These are phyloP conservation scores for Pterocles burchelli DNA, from an alignment of 2,113 vertebrate genomes.

Conservation along the genomic window DNA sequence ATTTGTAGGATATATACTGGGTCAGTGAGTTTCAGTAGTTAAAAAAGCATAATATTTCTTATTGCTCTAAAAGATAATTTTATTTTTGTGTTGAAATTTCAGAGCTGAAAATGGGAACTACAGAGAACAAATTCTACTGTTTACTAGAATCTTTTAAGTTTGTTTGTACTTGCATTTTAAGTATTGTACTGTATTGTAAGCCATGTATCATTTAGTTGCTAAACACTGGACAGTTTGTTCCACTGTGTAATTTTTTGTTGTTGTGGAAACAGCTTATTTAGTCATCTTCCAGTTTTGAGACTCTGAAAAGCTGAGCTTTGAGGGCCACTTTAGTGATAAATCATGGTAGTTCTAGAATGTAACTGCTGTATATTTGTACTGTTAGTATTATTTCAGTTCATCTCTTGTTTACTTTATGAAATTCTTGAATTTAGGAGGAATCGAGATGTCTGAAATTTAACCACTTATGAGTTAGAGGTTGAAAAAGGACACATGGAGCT, in stretches of 20 bases:
- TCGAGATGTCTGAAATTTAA: not conserved
- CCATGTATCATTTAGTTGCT: not conserved
- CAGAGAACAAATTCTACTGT: not conserved
- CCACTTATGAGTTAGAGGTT: not conserved
- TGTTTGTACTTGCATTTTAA: not conserved
- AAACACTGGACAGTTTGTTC: not conserved
- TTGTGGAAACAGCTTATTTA: not conserved
- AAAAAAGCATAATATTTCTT: not conserved
- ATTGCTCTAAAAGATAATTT: not conserved
- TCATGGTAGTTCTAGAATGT: not conserved
- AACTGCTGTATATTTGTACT: not conserved
- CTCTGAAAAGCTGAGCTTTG: not conserved
- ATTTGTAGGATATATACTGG: not conserved
- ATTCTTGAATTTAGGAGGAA: not conserved
- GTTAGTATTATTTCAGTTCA: not conserved
- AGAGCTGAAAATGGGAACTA: not conserved
- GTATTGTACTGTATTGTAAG: not conserved
- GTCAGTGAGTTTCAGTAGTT: constrained; percentile 10
- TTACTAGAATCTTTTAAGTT: not conserved
- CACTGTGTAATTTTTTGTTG: not conserved
- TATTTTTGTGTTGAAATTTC: not conserved
- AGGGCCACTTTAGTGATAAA: not conserved
- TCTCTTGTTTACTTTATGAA: not conserved
- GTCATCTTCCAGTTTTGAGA: not conserved
- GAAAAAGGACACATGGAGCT: not conserved